Evolutionary conservation across 2,113 vertebrate species (phyloP), one percentile per base, ranked within the genome.

Genomic region (Prionailurus viverrinus): DNA sequence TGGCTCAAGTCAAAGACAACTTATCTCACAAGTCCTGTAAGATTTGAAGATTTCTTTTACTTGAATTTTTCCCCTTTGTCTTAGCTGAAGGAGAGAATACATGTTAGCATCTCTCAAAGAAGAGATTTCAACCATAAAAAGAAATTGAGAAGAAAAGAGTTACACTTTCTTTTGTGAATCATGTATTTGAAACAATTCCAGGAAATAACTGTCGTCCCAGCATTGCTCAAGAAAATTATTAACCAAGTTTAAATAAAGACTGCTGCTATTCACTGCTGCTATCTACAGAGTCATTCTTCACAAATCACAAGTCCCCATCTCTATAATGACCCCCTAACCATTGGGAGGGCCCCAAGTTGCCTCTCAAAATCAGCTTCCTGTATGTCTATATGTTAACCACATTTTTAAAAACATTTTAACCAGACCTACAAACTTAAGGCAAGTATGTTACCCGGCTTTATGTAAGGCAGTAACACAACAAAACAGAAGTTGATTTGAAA

Each of bases 91-190:
- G 31, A 74, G 68, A 65, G 39, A 63, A 91, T 82, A 61, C 68
- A 66, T n/a, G 41, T 81, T 29, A 81, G 27, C 25, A 76, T 53
- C 39, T 81, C 41, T 87, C 41, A 63, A 76, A 27, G 41, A 95
- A 94, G 3, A 94, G 94, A 92, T 94, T 89, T 19, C 27, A 58
- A 85, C 14, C 29, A 58, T 36, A 86, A 41, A 58, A 71, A 65
- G 66, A 63, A 87, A 41, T 18, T 55, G 65, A 88, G 12, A 84
- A 94, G n/a, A 79, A 94, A 58, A 14, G 7, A 71, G 16, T 76
- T 82, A 69, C 4, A 45, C 48, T 93, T 68, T 51, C 23, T 23
- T 16, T 12, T 90, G n/a, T 83, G 21, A 25, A 53, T 96, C 29
- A 90, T 4, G 83, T 33, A 71, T 87, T 65, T 76, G 5, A 83